Evolutionary conservation across 1,140 invertebrate genomes (phyloP).

Genomic region (Anoplolepis gracilipes): DNA sequence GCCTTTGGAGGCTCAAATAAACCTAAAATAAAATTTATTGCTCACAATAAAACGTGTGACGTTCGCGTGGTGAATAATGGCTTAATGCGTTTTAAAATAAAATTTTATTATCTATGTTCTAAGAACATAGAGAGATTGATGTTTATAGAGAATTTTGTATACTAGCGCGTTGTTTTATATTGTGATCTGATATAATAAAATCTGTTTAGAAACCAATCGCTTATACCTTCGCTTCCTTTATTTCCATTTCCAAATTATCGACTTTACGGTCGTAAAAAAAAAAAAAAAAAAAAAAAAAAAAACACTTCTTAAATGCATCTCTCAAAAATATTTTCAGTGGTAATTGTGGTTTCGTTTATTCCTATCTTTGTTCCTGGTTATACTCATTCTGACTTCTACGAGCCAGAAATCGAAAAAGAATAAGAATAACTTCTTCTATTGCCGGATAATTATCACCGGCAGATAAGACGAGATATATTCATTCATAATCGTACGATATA

Average conservation of each 20-base stretch:
- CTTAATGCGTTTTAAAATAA: conserved; percentile 29
- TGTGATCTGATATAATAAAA: conserved; percentile 52
- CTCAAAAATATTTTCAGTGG: background rate
- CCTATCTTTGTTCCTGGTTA: no score
- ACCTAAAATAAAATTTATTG: background rate
- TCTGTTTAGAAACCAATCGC: conserved; percentile 2
- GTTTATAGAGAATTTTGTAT: conserved; percentile 47
- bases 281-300: no score
- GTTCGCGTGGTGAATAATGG: background rate
- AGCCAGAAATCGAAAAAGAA: no score
- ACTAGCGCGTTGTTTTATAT: conserved; percentile 42
- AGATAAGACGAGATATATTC: no score
- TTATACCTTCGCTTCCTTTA: background rate
- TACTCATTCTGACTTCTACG: no score
- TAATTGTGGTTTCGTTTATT: background rate
- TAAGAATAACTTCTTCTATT: no score
- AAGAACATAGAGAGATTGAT: background rate
- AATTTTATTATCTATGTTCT: conserved; percentile 23
- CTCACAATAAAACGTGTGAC: background rate
- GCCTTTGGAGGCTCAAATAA: background rate
- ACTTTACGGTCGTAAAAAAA: no score
- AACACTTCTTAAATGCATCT: no score
- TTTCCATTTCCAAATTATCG: no score
- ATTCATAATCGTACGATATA: no score
- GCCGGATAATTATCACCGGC: no score